These are phyloP conservation scores for Bruchidius siliquastri DNA, from an alignment of 2,888 invertebrate species.

Conservation along the genomic window DNA sequence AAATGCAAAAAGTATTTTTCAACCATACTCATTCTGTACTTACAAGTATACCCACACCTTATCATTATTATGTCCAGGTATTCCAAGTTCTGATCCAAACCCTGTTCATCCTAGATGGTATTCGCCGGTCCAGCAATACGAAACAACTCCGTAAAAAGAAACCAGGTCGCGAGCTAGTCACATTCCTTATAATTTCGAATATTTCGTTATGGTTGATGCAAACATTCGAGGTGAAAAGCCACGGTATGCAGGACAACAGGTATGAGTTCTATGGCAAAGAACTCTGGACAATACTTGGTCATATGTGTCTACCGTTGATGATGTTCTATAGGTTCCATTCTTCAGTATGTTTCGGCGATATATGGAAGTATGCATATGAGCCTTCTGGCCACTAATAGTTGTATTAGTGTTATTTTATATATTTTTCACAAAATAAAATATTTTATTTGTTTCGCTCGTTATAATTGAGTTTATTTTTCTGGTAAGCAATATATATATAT, in stretches of 20 bases:
- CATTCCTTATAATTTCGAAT: slow-evolving; percentile 71
- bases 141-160: slow-evolving; percentile 59
- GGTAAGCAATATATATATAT: too few relatives aligned
- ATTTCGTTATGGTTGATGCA: slow-evolving; percentile 73
- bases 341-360: slow-evolving; percentile 73
- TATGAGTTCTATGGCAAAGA: slow-evolving; percentile 66
- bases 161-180: slow-evolving; percentile 71
- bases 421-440: too few relatives aligned
- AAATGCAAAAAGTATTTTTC: too few relatives aligned
- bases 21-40: too few relatives aligned
- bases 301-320: slow-evolving; percentile 67
- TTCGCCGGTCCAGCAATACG: slow-evolving; percentile 68
- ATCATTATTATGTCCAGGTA: slow-evolving; percentile 54
- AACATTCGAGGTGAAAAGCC: slow-evolving; percentile 62
- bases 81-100: slow-evolving; percentile 71
- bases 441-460: too few relatives aligned
- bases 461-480: too few relatives aligned
- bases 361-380: slow-evolving; percentile 72
- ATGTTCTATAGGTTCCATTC: slow-evolving; percentile 77
- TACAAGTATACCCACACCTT: too few relatives aligned
- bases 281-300: slow-evolving; percentile 68
- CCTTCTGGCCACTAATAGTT: slow-evolving; percentile 38
- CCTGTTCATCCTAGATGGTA: slow-evolving; percentile 65
- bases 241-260: slow-evolving; percentile 52
- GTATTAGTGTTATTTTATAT: neutral